Base-by-base conservation (phyloP, 2,113 vertebrate genomes). In the Ailuropoda melanoleuca region DNA sequence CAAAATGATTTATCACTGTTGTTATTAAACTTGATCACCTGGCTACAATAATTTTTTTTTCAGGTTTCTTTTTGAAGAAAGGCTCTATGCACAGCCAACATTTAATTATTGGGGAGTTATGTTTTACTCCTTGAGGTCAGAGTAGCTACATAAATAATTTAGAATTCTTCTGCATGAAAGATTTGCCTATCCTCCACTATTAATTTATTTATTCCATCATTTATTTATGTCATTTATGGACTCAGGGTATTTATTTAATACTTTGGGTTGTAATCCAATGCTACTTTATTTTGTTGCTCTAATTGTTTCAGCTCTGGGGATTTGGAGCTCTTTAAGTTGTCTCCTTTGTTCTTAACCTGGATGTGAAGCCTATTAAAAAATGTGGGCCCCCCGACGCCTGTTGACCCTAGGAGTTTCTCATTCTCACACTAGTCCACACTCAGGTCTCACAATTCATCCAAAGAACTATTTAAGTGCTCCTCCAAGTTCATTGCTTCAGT, bases 381-480 rank as follows among this genome's bases (percentile, higher is more conserved):
- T 18, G 5, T 29, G 14, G 3, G 3, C 6, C 7, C 64, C 0
- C 1, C 7, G n/a, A 0, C 48, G 12, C 31, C 48, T 74, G 2
- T 3, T 81, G 48, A 74, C 10, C 9, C 21, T 13, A 46, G 34
- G 8, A 34, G 10, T 60, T 89, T 66, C 55, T 78, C 64, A 8
- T 34, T 74, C 43, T 82, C 34, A 62, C 14, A 21, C 56, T 34
- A 58, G 13, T 80, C 17, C 53, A 37, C 43, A 66, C 19, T 14
- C 24, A 78, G 7, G 8, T 91, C 77, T 72, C 18, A 56, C 8
- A 80, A 53, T 68, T 68, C 43, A 78, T 46, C 31, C 21, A 55
- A 83, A 39, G 62, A 23, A 17, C 31, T 0, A 19, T 34, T 56
- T 39, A 26, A 72, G 0, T 53, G 4, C 23, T 80, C 4, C 70